Conservation (phyloP, 1,140 invertebrate species). For the Habropoda laboriosa region DNA sequence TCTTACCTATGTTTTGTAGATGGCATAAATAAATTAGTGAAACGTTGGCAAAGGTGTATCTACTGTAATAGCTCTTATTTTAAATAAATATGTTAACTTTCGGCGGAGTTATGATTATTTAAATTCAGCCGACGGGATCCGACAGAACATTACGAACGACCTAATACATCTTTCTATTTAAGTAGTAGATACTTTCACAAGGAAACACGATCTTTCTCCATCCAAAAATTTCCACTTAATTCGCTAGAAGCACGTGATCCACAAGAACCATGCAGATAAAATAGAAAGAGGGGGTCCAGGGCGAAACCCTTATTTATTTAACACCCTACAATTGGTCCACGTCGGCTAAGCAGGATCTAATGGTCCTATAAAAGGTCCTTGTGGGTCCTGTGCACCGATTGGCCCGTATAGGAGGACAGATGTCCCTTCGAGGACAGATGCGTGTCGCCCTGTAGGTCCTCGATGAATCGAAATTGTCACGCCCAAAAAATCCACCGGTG, state of each 20-base stretch:
- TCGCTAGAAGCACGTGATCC: not conserved
- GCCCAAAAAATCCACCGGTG: constrained; percentile 72
- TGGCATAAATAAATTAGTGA: too few species aligned
- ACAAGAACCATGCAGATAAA: not conserved
- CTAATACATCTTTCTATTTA: too few species aligned
- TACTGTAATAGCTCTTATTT: too few species aligned
- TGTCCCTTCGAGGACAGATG: constrained; percentile 78
- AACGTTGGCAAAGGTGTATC: too few species aligned
- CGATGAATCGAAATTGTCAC: constrained; percentile 80
- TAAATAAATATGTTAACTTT: too few species aligned
- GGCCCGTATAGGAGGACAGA: constrained; percentile 74
- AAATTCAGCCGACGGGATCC: too few species aligned
- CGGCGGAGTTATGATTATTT: too few species aligned
- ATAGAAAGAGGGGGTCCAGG: not conserved
- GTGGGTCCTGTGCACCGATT: constrained; percentile 71
- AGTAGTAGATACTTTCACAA: too few species aligned
- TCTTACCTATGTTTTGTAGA: too few species aligned
- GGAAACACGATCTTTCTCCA: too few species aligned
- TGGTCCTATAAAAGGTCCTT: constrained; percentile 80
- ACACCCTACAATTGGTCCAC: constrained; percentile 80
- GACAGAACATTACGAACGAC: too few species aligned
- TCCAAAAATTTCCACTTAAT: not conserved
- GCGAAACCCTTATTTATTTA: constrained; percentile 81
- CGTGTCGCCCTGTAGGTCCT: constrained; percentile 59
- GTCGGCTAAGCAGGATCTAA: constrained; percentile 81